Percentiles rank a stretch among this genome's conserved stretches.
phyloP scores from a whole-genome alignment of 2,113 vertebrate species.

The Bambusicola thoracicus region DNA sequence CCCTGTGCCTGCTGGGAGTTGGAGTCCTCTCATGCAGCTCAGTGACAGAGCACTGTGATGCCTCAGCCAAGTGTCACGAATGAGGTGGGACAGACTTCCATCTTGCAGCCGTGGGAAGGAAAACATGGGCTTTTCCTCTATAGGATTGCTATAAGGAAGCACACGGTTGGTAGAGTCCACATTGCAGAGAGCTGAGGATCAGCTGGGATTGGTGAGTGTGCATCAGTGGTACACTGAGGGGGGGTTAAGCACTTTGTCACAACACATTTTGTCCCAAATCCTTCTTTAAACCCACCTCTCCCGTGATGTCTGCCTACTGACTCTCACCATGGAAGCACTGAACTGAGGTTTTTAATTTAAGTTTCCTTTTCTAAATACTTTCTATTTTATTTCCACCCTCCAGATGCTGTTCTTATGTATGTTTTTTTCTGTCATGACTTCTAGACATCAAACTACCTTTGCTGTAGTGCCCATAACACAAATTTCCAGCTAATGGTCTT shows the following conservation, averaged over 20 bases:
- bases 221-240: fast-evolving
- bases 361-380: neutral
- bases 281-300: neutral
- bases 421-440: neutral
- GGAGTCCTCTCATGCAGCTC: neutral
- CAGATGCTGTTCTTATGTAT: neutral
- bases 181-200: neutral
- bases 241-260: neutral
- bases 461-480: neutral
- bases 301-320: neutral
- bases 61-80: neutral
- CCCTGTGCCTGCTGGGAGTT: conserved; percentile 43
- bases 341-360: neutral
- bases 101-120: neutral
- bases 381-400: neutral
- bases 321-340: neutral
- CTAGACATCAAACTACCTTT: neutral
- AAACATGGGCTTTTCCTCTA: neutral
- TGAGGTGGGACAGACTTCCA: neutral
- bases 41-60: neutral
- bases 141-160: neutral
- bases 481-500: neutral
- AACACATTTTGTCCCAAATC: neutral
- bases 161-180: neutral
- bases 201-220: neutral